Percentiles rank a stretch among this genome's conserved stretches.
Conservation (phyloP, 2,797 vertebrate genomes). For the Champsocephalus gunnari region DNA sequence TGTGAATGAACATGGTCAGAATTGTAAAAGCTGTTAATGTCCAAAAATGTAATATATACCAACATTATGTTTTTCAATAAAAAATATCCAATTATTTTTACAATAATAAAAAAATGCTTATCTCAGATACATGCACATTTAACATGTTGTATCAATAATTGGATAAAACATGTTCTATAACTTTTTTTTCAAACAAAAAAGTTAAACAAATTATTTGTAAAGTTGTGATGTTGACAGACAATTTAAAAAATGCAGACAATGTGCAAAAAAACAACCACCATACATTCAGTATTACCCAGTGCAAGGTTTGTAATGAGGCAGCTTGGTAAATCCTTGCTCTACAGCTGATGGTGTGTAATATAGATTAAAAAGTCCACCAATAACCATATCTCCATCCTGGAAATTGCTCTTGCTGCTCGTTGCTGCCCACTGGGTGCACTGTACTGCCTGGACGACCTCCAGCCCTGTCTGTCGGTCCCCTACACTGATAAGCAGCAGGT, state of each 20-base stretch:
- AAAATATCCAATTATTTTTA: neutral
- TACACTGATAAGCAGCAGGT: slow-evolving; percentile 46
- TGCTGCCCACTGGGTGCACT: slow-evolving; percentile 60
- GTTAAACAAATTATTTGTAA: neutral
- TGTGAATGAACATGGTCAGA: neutral
- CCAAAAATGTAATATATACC: neutral
- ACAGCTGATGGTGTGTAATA: slow-evolving; percentile 59
- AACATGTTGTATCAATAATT: neutral
- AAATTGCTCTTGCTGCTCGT: slow-evolving; percentile 56
- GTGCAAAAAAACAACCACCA: neutral
- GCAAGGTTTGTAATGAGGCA: slow-evolving; percentile 64
- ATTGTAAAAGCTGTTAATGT: neutral
- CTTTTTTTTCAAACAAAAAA: too few species aligned
- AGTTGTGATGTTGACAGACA: neutral
- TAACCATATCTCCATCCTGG: slow-evolving; percentile 79
- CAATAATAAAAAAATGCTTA: neutral
- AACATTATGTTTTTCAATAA: neutral
- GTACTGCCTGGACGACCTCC: slow-evolving; percentile 9
- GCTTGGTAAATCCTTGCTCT: slow-evolving; percentile 61
- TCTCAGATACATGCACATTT: neutral
- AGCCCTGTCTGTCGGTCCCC: slow-evolving; percentile 29
- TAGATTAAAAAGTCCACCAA: slow-evolving; percentile 78
- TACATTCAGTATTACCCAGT: slow-evolving; percentile 64
- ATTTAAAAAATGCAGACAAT: neutral
- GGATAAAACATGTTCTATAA: neutral